A percentile compares a stretch with the other conserved stretches of the same genome.
Conservation (phyloP, 2,113 vertebrate genomes). For the Pelusios castaneus region DNA sequence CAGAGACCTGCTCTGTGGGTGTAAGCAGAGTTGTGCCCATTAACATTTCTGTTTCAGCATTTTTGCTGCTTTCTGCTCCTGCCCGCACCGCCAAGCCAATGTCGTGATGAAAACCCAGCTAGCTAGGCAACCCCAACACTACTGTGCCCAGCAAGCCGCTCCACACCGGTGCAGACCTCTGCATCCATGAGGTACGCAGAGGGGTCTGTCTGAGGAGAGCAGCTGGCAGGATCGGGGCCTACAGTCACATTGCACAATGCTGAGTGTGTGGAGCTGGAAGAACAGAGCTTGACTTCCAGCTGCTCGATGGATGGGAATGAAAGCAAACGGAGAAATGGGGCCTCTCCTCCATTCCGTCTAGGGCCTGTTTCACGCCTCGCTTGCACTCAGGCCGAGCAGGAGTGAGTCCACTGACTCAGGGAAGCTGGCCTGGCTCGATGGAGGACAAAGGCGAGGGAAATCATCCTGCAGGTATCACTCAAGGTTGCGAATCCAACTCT, state of each 20-base stretch:
- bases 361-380: neutral
- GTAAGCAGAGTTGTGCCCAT: neutral
- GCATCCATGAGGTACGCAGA: neutral
- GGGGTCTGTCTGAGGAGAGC: neutral
- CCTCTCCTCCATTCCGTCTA: neutral
- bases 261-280: neutral
- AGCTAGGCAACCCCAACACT: neutral
- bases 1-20: neutral
- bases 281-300: neutral
- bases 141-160: neutral
- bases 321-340: neutral
- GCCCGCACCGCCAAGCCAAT: neutral
- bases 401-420: neutral
- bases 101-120: neutral
- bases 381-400: neutral
- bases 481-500: neutral
- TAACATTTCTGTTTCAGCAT: neutral
- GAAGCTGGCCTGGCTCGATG: neutral
- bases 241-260: neutral
- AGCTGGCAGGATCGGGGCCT: neutral
- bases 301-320: neutral
- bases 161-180: neutral
- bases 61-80: neutral
- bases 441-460: neutral
- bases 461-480: neutral